Evolutionary conservation across 1,140 invertebrate genomes (phyloP).

Genomic region (Stegodyphus dumicola): DNA sequence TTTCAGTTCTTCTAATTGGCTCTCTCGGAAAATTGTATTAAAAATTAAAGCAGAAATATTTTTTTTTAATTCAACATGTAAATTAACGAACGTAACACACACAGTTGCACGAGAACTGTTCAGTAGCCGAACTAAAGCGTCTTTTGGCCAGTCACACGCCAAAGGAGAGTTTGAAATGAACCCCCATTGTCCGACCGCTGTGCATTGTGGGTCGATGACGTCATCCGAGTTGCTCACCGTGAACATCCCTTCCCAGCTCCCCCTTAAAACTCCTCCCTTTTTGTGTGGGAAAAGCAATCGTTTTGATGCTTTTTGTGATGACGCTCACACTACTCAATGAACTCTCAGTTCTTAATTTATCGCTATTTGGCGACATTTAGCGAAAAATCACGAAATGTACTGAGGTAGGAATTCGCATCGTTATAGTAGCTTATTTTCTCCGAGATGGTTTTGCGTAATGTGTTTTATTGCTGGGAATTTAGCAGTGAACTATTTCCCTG

Average conservation of each 20-base stretch:
- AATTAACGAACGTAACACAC: too few relatives aligned
- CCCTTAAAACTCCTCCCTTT: constrained; percentile 37
- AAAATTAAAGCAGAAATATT: too few relatives aligned
- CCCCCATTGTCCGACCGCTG: constrained; percentile 33
- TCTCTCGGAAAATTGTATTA: too few relatives aligned
- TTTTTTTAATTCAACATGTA: too few relatives aligned
- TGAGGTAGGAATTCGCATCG: not conserved
- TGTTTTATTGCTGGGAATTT: not conserved
- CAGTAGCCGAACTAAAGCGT: not conserved
- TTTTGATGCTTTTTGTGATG: constrained; percentile 46
- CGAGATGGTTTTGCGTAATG: not conserved
- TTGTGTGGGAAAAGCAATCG: constrained; percentile 53
- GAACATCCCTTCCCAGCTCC: not conserved
- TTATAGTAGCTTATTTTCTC: too few relatives aligned
- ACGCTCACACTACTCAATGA: not conserved
- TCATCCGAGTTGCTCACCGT: not conserved
- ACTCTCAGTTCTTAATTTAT: constrained; percentile 1
- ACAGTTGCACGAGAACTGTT: too few relatives aligned
- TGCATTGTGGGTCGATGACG: constrained; percentile 43
- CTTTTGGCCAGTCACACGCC: constrained; percentile 5
- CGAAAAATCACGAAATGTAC: not conserved
- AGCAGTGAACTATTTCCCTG: not conserved
- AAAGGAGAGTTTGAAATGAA: constrained; percentile 46
- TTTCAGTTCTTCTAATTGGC: too few relatives aligned
- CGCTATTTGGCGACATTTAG: constrained; percentile 4